Evolutionary conservation across 2,888 invertebrate species (phyloP).

Genomic region (Blastobasis adustella): DNA sequence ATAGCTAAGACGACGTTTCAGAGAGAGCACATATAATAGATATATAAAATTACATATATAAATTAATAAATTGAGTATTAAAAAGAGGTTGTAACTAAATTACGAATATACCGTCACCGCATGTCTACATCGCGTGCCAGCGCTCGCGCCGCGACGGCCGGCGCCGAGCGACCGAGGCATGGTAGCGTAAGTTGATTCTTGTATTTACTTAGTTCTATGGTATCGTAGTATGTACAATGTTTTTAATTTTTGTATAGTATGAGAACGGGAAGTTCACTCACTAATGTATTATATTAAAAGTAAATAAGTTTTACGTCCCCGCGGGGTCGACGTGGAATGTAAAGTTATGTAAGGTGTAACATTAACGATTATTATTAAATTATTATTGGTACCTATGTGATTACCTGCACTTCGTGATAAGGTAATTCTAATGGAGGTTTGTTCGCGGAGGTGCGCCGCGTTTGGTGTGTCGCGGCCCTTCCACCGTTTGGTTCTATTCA

Average conservation of each 20-base stretch:
- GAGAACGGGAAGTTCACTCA: slow-evolving; percentile 44
- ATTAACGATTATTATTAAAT: slow-evolving; percentile 36
- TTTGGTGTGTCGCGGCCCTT: slow-evolving; percentile 8
- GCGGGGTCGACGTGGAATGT: slow-evolving; percentile 49
- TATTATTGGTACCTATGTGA: slow-evolving; percentile 21
- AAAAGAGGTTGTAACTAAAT: slow-evolving; percentile 70
- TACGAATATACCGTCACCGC: slow-evolving; percentile 55
- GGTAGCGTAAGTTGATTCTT: slow-evolving; percentile 68
- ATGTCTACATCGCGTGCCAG: slow-evolving; percentile 23
- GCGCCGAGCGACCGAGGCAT: slow-evolving; percentile 40
- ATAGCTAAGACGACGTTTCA: slow-evolving; percentile 39
- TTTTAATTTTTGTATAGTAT: slow-evolving; percentile 75
- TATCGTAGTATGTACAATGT: slow-evolving; percentile 69
- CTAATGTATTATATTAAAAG: slow-evolving; percentile 61
- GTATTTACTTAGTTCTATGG: slow-evolving; percentile 66
- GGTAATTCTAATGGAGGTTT: slow-evolving; percentile 13
- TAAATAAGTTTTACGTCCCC: slow-evolving; percentile 55
- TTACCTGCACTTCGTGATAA: slow-evolving; percentile 21
- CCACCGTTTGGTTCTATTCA: slow-evolving; percentile 2
- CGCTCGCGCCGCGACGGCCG: too few species aligned
- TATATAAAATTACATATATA: slow-evolving; percentile 51
- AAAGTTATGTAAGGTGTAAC: slow-evolving; percentile 64
- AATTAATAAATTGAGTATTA: slow-evolving; percentile 62
- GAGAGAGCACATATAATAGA: slow-evolving; percentile 59
- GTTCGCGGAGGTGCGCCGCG: not conserved